phyloP scores from a whole-genome alignment of 2,113 vertebrate genomes.

The Capreolus pygargus region DNA sequence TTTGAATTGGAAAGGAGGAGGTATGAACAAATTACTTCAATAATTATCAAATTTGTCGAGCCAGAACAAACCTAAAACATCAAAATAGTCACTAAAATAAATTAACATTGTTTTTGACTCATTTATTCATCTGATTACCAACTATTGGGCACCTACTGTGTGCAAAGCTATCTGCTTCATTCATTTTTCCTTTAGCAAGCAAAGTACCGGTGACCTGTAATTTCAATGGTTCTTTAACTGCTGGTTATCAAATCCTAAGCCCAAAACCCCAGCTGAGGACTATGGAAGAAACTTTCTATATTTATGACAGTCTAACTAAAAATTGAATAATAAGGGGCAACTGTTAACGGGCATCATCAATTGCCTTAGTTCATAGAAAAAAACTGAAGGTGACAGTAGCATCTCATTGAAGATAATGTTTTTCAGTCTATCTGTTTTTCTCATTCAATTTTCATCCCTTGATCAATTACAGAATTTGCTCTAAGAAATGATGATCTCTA shows the following conservation, averaged over 20 bases:
- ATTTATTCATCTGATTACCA: not conserved
- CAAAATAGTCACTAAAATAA: not conserved
- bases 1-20: not conserved
- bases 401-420: not conserved
- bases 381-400: not conserved
- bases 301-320: not conserved
- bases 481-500: not conserved
- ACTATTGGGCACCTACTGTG: not conserved
- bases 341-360: not conserved
- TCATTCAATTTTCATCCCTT: not conserved
- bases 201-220: not conserved
- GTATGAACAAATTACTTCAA: not conserved
- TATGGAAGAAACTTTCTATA: not conserved
- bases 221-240: not conserved
- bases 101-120: not conserved
- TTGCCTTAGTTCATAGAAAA: not conserved
- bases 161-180: not conserved
- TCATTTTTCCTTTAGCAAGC: not conserved
- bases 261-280: not conserved
- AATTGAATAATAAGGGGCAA: not conserved
- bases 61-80: not conserved
- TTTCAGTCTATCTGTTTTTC: not conserved
- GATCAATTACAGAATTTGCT: not conserved
- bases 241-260: not conserved
- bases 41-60: not conserved